phyloP scores from a whole-genome alignment of 2,797 vertebrate genomes.

The Cryptoblepharus egeriae region DNA sequence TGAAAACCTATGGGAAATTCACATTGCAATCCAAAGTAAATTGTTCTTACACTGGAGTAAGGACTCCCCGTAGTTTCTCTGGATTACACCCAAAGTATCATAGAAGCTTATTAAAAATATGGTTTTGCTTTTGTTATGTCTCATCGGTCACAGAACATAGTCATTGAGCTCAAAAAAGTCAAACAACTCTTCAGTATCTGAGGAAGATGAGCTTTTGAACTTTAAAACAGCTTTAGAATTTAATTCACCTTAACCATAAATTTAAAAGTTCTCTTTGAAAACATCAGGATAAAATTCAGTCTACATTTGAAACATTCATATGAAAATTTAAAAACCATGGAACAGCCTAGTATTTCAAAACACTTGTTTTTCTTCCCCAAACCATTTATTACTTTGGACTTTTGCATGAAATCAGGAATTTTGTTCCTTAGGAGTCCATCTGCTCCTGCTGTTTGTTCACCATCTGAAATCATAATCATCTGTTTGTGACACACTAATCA shows the following conservation, averaged over 20 bases:
- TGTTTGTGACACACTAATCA: slow-evolving; percentile 72
- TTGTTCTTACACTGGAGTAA: too few relatives aligned
- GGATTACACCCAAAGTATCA: too few relatives aligned
- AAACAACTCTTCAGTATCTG: not conserved
- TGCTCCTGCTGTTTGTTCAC: slow-evolving; percentile 75
- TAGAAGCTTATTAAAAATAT: not conserved
- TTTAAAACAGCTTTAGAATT: not conserved
- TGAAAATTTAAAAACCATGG: slow-evolving; percentile 24
- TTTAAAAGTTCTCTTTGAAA: slow-evolving; percentile 13
- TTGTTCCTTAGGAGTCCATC: slow-evolving; percentile 72
- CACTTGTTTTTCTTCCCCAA: slow-evolving; percentile 61
- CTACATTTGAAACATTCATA: slow-evolving; percentile 17
- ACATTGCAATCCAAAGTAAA: too few relatives aligned
- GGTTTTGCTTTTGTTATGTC: not conserved
- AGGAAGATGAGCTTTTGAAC: not conserved
- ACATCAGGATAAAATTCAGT: not conserved
- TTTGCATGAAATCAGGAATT: slow-evolving; percentile 60
- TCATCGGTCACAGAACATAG: not conserved
- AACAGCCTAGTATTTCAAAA: slow-evolving; percentile 22
- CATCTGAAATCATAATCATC: slow-evolving; percentile 76
- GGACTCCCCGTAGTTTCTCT: too few relatives aligned
- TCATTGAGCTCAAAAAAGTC: slow-evolving; percentile 1
- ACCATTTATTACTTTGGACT: slow-evolving; percentile 66
- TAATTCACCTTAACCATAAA: not conserved
- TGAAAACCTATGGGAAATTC: too few relatives aligned